Evolutionary conservation across 1,140 invertebrate genomes (phyloP), one percentile per base, ranked within the genome.

Genomic region (Wasmannia auropunctata): DNA sequence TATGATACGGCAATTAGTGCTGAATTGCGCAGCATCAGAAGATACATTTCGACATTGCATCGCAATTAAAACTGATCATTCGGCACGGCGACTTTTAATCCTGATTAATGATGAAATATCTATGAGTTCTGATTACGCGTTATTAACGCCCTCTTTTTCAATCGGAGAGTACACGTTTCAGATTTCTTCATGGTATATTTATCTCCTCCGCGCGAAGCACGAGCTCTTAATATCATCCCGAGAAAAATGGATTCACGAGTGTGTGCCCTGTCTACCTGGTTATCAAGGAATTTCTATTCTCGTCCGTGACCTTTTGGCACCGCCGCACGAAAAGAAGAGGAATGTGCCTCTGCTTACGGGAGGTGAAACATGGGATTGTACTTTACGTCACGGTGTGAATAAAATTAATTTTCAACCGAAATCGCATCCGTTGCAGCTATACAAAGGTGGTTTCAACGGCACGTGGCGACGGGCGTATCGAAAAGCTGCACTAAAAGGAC

Each of bases 401-500:
- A 83, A 91, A 86, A 91, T 91, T 89, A 91, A 91, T 91, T 91
- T 87, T 79, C 69, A 37, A 69, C 80, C 58, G 81, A 83, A 85
- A 87, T 89, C 70, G 75, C 46, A 67, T 40, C 34, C 10, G 67
- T 51, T 7, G 22, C 65, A 46, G 49, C 63, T 19, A 11, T 22
- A 84, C 70, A 58, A 34, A 70, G 40, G 49, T 28, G n/a, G 14
- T 63, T 40, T 16, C 22, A 31, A 31, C 28, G 60, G 51, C 63
- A 62, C 22, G 56, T 58, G 76, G 49, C 69, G 43, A 14, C 43
- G 3, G 34, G 49, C 5, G 65, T 63, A 56, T 76, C 72, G 84
- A 90, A 76, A 77, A 63, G 62, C 60, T 88, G 46, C 85, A 87
- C 87, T 93, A 92, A 92, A 91, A 93, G 91, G 79, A 46, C 85